These are phyloP conservation scores for Aurelia coerulea DNA, from an alignment of 30 jellyfish, hydroid and myxozoan species.

Conservation along the genomic window DNA sequence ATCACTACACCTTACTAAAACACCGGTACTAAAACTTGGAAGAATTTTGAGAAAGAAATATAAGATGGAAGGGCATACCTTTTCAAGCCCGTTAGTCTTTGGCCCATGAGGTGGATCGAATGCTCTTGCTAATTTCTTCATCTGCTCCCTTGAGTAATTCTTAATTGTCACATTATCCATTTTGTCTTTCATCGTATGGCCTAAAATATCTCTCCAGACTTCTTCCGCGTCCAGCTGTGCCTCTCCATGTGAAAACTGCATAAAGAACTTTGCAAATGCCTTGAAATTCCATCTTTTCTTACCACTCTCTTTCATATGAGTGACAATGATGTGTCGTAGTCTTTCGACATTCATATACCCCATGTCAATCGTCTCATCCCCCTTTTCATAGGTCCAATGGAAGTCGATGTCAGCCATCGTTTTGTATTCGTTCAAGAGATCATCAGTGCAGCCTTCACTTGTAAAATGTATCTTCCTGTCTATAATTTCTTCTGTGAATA, in stretches of 20 bases:
- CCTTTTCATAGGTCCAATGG: slow-evolving; percentile 93
- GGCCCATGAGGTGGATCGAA: slow-evolving; percentile 92
- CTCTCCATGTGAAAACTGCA: slow-evolving; percentile 42
- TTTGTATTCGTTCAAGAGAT: slow-evolving; percentile 61
- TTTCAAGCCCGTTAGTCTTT: slow-evolving; percentile 74
- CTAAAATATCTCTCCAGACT: slow-evolving; percentile 46
- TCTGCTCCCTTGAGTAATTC: slow-evolving; percentile 42
- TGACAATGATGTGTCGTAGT: slow-evolving; percentile 34
- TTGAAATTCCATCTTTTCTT: slow-evolving; percentile 25
- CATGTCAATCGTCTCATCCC: slow-evolving; percentile 89
- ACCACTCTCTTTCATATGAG: slow-evolving; percentile 12
- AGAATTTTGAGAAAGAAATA: too few relatives aligned
- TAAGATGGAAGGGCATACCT: slow-evolving; percentile 15
- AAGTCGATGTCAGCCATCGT: slow-evolving; percentile 90
- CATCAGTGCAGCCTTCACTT: slow-evolving; percentile 80
- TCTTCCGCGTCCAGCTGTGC: slow-evolving; percentile 35
- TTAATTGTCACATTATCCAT: slow-evolving; percentile 8
- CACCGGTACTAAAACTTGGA: too few relatives aligned
- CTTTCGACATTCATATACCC: slow-evolving; percentile 89
- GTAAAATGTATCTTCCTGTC: slow-evolving; percentile 51
- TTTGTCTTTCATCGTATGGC: slow-evolving; percentile 28
- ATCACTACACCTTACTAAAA: too few relatives aligned
- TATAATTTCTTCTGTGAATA: slow-evolving; percentile 86
- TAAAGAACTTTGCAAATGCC: slow-evolving; percentile 12
- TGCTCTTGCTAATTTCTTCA: slow-evolving; percentile 70